A percentile compares a stretch with the other conserved stretches of the same genome.
Conservation (phyloP, 2,888 invertebrate species). For the Archips crataeganus region DNA sequence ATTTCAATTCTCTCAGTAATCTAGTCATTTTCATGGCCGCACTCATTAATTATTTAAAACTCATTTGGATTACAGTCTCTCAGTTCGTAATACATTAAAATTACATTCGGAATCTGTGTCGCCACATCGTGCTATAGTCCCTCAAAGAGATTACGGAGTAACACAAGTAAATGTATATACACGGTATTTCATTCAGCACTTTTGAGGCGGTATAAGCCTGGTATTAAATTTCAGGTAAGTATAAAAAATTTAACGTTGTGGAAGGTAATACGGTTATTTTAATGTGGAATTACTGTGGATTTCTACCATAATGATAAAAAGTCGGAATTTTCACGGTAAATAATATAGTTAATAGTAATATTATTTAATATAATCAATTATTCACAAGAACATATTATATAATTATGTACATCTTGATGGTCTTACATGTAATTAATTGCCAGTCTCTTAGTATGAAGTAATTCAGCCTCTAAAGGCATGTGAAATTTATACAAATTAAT, state of each 20-base stretch:
- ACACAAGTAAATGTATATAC: constrained; percentile 4
- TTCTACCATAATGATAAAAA: too few species aligned
- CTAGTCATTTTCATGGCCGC: constrained; percentile 19
- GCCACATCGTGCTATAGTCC: constrained; percentile 43
- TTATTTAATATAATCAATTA: too few species aligned
- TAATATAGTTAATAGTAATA: too few species aligned
- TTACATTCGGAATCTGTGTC: constrained; percentile 42
- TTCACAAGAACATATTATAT: too few species aligned
- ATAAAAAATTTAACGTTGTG: background rate
- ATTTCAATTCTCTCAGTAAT: constrained; percentile 14
- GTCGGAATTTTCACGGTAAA: too few species aligned
- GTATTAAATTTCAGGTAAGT: background rate
- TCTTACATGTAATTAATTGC: too few species aligned
- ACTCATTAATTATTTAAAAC: constrained; percentile 44
- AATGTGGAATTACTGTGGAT: too few species aligned
- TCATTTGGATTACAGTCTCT: constrained; percentile 46
- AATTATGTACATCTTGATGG: too few species aligned
- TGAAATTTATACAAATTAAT: too few species aligned
- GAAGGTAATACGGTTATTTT: too few species aligned
- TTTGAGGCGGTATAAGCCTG: background rate
- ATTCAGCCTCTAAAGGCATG: too few species aligned
- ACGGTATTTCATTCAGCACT: constrained; percentile 2
- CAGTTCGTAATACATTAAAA: constrained; percentile 44
- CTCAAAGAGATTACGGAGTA: constrained; percentile 43
- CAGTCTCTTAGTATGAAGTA: too few species aligned